These are phyloP conservation scores for Antennarius striatus DNA, from an alignment of 2,113 vertebrate species.

Conservation along the genomic window DNA sequence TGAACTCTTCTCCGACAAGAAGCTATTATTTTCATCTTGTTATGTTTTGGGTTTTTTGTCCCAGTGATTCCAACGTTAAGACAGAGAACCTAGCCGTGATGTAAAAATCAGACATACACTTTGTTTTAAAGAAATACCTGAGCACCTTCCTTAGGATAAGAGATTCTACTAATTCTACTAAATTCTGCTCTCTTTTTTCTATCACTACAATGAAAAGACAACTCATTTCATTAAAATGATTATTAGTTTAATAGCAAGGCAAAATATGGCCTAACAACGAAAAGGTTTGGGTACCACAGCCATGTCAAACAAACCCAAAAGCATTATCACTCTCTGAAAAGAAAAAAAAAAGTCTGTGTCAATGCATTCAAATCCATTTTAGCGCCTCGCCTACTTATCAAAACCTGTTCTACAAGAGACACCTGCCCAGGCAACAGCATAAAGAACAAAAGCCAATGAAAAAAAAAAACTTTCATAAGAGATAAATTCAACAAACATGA, in stretches of 20 bases:
- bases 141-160: too few species aligned
- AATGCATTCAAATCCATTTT: constrained; percentile 41
- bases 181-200: constrained; percentile 1
- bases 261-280: constrained; percentile 12
- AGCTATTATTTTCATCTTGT: too few species aligned
- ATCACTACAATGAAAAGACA: constrained; percentile 29
- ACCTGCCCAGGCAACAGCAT: constrained; percentile 47
- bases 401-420: constrained; percentile 67
- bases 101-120: too few species aligned
- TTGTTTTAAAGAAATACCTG: too few species aligned
- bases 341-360: constrained; percentile 21
- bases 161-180: too few species aligned
- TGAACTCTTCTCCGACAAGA: too few species aligned
- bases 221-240: constrained; percentile 31
- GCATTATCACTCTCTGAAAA: constrained; percentile 13
- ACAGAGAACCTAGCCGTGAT: too few species aligned
- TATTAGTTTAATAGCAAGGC: constrained; percentile 18
- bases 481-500: background rate
- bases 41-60: too few species aligned
- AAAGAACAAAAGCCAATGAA: constrained; percentile 41
- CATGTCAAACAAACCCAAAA: background rate
- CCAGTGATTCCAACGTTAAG: too few species aligned
- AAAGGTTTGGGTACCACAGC: background rate
- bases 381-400: constrained; percentile 55
- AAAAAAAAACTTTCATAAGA: constrained; percentile 12